A percentile compares a stretch with the other conserved stretches of the same genome.
Evolutionary conservation across 2,888 invertebrate genomes (phyloP).

Genomic region (Eremobia ochroleuca): DNA sequence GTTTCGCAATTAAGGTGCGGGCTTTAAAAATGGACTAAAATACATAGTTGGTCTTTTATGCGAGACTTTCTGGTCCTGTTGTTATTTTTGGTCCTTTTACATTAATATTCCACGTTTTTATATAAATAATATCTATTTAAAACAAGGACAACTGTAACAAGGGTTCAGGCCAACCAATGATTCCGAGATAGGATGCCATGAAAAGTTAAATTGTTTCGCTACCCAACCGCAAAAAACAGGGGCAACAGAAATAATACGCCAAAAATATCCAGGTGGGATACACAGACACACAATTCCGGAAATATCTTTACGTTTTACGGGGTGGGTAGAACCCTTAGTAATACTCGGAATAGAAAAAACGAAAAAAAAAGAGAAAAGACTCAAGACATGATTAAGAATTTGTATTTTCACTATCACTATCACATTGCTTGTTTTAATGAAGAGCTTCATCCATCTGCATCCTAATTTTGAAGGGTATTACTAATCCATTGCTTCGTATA

Average conservation of each 20-base stretch:
- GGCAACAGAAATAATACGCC: constrained; percentile 56
- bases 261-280: constrained; percentile 47
- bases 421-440: not conserved
- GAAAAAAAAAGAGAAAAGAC: too few species aligned
- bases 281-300: constrained; percentile 26
- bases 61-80: not conserved
- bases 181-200: constrained; percentile 50
- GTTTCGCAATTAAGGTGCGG: not conserved
- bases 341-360: constrained; percentile 2
- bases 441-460: not conserved
- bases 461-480: not conserved
- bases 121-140: constrained; percentile 57
- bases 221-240: constrained; percentile 55
- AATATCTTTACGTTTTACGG: constrained; percentile 34
- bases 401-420: not conserved
- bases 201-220: constrained; percentile 68
- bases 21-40: not conserved
- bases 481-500: not conserved
- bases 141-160: constrained; percentile 38
- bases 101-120: constrained; percentile 31
- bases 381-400: not conserved
- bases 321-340: constrained; percentile 7
- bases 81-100: not conserved
- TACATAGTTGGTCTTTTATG: not conserved
- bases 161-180: constrained; percentile 31